A percentile compares a stretch with the other conserved stretches of the same genome.
Conservation (phyloP, 2,797 vertebrate species). For the Sebastes melanostomus region DNA sequence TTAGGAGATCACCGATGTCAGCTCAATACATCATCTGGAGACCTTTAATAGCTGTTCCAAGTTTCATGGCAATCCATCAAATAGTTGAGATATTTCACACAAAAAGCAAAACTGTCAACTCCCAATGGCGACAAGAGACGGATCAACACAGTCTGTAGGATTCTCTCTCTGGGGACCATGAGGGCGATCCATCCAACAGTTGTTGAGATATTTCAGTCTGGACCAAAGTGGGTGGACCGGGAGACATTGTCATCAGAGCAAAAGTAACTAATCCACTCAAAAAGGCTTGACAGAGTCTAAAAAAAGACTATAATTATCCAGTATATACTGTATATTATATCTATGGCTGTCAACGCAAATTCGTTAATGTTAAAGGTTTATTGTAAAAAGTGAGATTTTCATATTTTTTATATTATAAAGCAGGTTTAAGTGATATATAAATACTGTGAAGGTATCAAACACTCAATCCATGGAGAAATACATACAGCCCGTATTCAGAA, state of each 20-base stretch:
- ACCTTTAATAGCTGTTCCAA: neutral
- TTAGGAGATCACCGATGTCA: neutral
- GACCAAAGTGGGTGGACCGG: neutral
- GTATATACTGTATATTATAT: neutral
- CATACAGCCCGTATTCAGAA: too few relatives aligned
- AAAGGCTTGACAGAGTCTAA: neutral
- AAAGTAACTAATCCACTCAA: neutral
- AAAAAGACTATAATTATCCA: neutral
- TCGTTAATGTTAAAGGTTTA: too few relatives aligned
- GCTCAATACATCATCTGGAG: neutral
- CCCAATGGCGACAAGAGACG: too few relatives aligned
- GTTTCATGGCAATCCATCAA: conserved; percentile 4
- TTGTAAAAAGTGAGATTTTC: too few relatives aligned
- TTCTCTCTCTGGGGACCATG: neutral
- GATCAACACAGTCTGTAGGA: neutral
- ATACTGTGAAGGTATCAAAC: too few relatives aligned
- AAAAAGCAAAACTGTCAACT: neutral
- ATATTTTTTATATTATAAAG: too few relatives aligned
- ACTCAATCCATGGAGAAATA: too few relatives aligned
- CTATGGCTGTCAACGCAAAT: too few relatives aligned
- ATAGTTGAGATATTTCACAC: neutral
- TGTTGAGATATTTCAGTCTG: neutral
- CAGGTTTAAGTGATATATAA: too few relatives aligned
- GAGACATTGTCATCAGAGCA: neutral
- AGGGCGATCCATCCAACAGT: neutral